Evolutionary conservation across 92 coral and sea anemone species (phyloP), one percentile per base, ranked within the genome.

Genomic region (Palythoa grandis): DNA sequence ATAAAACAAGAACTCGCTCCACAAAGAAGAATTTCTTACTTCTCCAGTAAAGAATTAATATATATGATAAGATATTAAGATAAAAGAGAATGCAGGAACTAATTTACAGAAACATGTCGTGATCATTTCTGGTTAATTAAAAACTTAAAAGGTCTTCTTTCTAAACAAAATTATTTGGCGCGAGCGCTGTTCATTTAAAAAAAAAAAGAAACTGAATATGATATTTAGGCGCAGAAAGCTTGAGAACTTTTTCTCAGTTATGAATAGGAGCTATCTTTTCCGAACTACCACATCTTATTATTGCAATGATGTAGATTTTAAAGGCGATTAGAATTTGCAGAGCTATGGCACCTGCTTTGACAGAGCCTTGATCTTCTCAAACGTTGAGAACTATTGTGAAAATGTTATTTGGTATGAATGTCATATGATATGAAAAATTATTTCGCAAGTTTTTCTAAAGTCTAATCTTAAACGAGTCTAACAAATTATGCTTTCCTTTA

Each of bases 41-140:
- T 3, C 9, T 43, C 50, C 6, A 43, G 50, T 5, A 43, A 43
- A 43, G 7, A 43, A 43, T 8, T 43, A 43, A 43, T 10, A 20
- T 6, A 60, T 20, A 58, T 17, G 71, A 19, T 58, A 43, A 78
- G 56, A 78, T 60, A 38, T 29, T 29, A 29, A 38, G 52, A 39
- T 60, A 37, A 24, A 25, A 53, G 20, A 52, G n/a, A 7, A 47
- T 10, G 57, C 57, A 12, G 12, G 40, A 17, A 37, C 69, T 54
- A 76, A 53, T 77, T 16, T 39, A 0, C 69, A 12, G 40, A 35
- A 14, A 40, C 50, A 25, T 16, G 47, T 3, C 25, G 63, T 57
- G 19, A 77, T 29, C 83, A 43, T 17, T 54, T 63, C 20, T 16
- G 70, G 70, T n/a, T 78, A 78, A 78, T 61, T 78, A 78, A 78